phyloP scores from a whole-genome alignment of 2,797 vertebrate species.

The Chelidonichthys spinosus region DNA sequence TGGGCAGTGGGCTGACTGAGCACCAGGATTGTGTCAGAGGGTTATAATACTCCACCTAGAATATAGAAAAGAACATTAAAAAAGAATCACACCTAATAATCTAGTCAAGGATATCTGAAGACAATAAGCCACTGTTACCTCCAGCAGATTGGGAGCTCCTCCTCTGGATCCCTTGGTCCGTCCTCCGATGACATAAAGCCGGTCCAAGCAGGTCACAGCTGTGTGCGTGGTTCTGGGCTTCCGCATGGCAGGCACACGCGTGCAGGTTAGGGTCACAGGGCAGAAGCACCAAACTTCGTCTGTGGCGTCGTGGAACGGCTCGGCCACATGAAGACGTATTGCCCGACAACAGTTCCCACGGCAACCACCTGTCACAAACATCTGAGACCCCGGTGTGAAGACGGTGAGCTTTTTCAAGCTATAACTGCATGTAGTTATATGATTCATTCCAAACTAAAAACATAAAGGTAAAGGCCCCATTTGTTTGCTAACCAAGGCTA shows the following conservation, averaged over 20 bases:
- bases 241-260: conserved; percentile 87
- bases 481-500: neutral
- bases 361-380: conserved; percentile 96
- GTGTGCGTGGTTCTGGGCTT: conserved; percentile 95
- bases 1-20: conserved; percentile 90
- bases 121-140: conserved; percentile 59
- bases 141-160: conserved; percentile 86
- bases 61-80: conserved; percentile 28
- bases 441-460: neutral
- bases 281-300: conserved; percentile 96
- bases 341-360: conserved; percentile 90
- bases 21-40: conserved; percentile 90
- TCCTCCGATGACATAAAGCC: conserved; percentile 94
- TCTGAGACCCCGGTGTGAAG: conserved; percentile 49
- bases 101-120: neutral
- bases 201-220: conserved; percentile 88
- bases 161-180: conserved; percentile 87
- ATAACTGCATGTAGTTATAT: no score
- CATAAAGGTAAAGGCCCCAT: neutral
- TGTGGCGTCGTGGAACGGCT: conserved; percentile 91
- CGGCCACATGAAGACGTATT: conserved; percentile 91
- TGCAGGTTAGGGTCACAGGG: conserved; percentile 87
- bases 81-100: neutral
- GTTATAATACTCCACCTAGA: conserved; percentile 92
- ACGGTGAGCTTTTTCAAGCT: neutral